phyloP scores from a whole-genome alignment of 2,113 vertebrate species.

The Channa argus region DNA sequence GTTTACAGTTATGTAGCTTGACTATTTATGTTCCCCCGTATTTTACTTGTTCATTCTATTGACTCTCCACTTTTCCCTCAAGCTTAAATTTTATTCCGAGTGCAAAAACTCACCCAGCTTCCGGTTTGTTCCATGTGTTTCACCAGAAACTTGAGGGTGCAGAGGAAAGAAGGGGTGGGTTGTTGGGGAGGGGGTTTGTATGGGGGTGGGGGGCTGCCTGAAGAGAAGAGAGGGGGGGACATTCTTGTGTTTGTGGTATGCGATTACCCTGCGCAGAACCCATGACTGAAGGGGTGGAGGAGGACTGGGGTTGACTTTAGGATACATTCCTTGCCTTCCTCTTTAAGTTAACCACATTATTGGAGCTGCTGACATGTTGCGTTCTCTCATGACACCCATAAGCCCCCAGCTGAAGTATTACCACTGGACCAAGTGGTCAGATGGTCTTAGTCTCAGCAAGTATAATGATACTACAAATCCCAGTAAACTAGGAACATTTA shows the following conservation, averaged over 20 bases:
- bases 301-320: conserved; percentile 60
- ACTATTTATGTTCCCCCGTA: neutral
- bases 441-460: conserved; percentile 32
- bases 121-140: conserved; percentile 36
- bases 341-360: conserved; percentile 70
- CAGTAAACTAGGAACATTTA: too few species aligned
- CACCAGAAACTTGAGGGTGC: neutral
- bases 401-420: conserved; percentile 50
- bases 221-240: conserved; percentile 65
- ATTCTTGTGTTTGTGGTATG: conserved; percentile 80
- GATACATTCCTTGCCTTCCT: conserved; percentile 73
- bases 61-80: too few species aligned
- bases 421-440: conserved; percentile 36
- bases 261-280: conserved; percentile 75
- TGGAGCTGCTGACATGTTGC: conserved; percentile 64
- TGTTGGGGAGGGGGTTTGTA: too few species aligned
- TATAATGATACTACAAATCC: conserved; percentile 10
- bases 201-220: conserved; percentile 45
- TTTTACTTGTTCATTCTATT: too few species aligned
- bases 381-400: conserved; percentile 64
- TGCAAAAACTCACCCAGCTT: neutral
- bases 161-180: neutral
- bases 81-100: conserved; percentile 29
- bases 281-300: conserved; percentile 70
- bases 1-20: too few species aligned